Evolutionary conservation across 2,113 vertebrate genomes (phyloP), one percentile per base, ranked within the genome.

Genomic region (Melanocharis versteri): DNA sequence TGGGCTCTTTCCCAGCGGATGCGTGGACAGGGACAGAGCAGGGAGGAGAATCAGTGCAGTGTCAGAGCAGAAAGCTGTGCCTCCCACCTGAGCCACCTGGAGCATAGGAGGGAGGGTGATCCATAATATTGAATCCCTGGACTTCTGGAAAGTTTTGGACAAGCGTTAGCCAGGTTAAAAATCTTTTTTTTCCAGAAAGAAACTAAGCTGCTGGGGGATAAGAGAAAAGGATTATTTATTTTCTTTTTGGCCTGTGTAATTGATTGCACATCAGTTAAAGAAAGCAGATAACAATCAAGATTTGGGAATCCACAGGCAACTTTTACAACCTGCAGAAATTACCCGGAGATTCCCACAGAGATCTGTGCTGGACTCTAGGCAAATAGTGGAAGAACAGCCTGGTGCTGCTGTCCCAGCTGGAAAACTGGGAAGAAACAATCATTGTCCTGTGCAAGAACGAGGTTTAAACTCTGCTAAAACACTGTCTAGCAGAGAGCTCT

Each of bases 11-110:
- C 75, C 75, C 53, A 88, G 79, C 0, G 0, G 54, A 16, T 30
- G 11, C 0, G 0, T 27, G 47, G 61, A n/a, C 35, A 31, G 28
- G 24, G 31, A 7, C 31, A 19, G 48, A 27, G 22, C 8, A 3
- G 23, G 39, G 31, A 51, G n/a, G 40, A 54, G 48, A 68, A 76
- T 54, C 42, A 27, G 5, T 18, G 27, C 30, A 4, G 51, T 24
- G 48, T 35, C 3, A 6, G 54, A 31, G 68, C 21, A 40, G 40
- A 35, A 65, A 37, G 53, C 75, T 5, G 6, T 50, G 56, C 56
- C 44, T 58, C 44, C 7, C 47, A 50, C 57, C 88, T 35, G 44
- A 54, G 45, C 50, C 66, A 5, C 61, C 53, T 47, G 33, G 3
- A 73, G 39, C 9, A 2, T 1, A 6, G 3, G 5, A 75, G 9